Evolutionary conservation across 2,888 invertebrate genomes (phyloP).

Genomic region (Limnephilus rhombicus): DNA sequence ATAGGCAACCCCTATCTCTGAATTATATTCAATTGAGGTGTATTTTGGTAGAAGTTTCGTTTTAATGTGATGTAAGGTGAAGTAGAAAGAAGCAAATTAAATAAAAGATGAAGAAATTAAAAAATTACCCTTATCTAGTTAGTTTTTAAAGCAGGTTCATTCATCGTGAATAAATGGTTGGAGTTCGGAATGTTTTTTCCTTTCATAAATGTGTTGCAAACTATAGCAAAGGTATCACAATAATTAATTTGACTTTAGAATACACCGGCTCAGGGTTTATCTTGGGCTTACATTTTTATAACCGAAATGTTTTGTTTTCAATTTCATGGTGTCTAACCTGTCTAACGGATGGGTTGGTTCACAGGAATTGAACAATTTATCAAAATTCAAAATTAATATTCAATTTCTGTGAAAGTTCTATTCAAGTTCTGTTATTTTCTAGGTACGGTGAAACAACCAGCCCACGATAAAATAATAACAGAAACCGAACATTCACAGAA

Average conservation of each 20-base stretch:
- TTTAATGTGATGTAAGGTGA: slow-evolving; percentile 10
- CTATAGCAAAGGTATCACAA: neutral
- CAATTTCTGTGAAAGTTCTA: too few species aligned
- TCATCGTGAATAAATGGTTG: neutral
- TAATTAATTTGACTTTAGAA: neutral
- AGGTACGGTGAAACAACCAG: too few species aligned
- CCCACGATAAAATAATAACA: too few species aligned
- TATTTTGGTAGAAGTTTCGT: neutral
- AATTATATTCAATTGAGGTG: neutral
- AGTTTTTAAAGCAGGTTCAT: neutral
- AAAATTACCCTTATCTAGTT: neutral
- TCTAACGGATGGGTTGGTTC: too few species aligned
- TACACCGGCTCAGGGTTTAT: neutral
- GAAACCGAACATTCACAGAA: too few species aligned
- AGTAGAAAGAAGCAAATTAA: neutral
- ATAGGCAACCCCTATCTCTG: slow-evolving; percentile 16
- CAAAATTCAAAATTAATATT: too few species aligned
- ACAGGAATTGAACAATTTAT: too few species aligned
- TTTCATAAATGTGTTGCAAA: neutral
- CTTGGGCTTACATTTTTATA: neutral
- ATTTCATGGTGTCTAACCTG: too few species aligned
- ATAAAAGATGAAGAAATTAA: neutral
- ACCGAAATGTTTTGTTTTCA: neutral
- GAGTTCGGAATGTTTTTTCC: neutral
- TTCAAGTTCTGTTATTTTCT: too few species aligned